Base-by-base conservation (phyloP, 1,140 invertebrate species). In the Orchesella cincta region DNA sequence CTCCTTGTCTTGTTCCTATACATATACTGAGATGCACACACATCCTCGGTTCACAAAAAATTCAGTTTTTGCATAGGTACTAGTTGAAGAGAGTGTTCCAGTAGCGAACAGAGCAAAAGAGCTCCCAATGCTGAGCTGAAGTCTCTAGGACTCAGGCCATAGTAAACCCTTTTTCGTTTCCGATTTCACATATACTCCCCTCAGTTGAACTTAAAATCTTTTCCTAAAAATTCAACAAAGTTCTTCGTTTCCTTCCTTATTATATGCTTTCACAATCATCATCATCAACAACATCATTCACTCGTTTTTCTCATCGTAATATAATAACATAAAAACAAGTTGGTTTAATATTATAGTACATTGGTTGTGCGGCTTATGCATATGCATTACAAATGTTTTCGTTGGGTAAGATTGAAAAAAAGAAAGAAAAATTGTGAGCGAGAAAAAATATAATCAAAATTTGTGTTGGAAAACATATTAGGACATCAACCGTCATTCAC, bases 191-290 rank as follows among this genome's bases (percentile, higher is more conserved):
- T 20, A 12, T 46, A 8, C 20, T 46, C 39, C 39, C 20, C 39
- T 20, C 20, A 20, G 8, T 46, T 46, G 8, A 8, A 46, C 8
- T 46, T 46, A 8, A 46, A 46, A 46, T 46, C 39, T 20, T n/a
- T n/a, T n/a, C n/a, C 39, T 18, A 57, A 18, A 23, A n/a, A 57
- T 57, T 23, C 52, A 57, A 57, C 52, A 26, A 57, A 57, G 52
- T 57, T 57, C 52, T 23, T 57, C 12, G 23, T 57, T 57, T 57
- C 52, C 52, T 57, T 57, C 52, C 52, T 57, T 57, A 57, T 57
- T 57, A 57, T 57, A 18, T 57, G 52, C 23, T 26, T 57, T 57
- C 52, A 26, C 14, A 57, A 57, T 57, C 52, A 57, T 57, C 52
- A 57, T 57, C 52, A 57, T 57, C 23, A 3, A 14, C 52, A 57